These are phyloP conservation scores for Psittacara wagleri DNA, from an alignment of 2,113 vertebrate genomes.

Conservation along the genomic window DNA sequence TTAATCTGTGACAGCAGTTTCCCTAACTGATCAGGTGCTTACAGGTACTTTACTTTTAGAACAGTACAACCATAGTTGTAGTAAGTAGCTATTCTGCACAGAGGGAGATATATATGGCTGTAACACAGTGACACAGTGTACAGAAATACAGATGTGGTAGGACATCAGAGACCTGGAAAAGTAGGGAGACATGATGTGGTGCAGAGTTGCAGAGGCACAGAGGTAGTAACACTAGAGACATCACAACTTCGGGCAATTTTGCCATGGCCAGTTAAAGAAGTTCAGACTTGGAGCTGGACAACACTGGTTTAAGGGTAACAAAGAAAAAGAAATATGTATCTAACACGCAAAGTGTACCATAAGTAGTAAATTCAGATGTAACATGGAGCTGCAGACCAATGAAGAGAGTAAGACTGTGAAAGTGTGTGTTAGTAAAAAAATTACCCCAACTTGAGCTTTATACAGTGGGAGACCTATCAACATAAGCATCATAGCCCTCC, in stretches of 20 bases:
- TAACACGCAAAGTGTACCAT: background rate
- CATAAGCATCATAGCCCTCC: background rate
- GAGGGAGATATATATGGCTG: background rate
- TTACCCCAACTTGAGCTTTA: background rate
- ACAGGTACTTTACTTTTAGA: background rate
- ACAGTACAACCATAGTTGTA: background rate
- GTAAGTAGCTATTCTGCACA: background rate
- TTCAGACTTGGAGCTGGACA: background rate
- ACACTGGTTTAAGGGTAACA: background rate
- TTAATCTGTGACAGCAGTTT: background rate
- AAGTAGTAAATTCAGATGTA: background rate
- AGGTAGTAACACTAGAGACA: background rate
- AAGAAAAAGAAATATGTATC: rapidly evolving
- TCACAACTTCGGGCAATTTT: background rate
- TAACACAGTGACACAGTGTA: background rate
- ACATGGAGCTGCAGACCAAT: background rate
- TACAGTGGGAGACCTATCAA: background rate
- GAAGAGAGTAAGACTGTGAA: background rate
- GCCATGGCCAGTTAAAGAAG: background rate
- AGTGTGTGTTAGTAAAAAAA: background rate
- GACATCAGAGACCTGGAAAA: background rate
- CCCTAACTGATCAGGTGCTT: background rate
- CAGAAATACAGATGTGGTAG: background rate
- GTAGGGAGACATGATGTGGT: rapidly evolving
- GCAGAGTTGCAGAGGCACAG: background rate